phyloP scores from a whole-genome alignment of 2,113 vertebrate species.

The Datnioides undecimradiatus region DNA sequence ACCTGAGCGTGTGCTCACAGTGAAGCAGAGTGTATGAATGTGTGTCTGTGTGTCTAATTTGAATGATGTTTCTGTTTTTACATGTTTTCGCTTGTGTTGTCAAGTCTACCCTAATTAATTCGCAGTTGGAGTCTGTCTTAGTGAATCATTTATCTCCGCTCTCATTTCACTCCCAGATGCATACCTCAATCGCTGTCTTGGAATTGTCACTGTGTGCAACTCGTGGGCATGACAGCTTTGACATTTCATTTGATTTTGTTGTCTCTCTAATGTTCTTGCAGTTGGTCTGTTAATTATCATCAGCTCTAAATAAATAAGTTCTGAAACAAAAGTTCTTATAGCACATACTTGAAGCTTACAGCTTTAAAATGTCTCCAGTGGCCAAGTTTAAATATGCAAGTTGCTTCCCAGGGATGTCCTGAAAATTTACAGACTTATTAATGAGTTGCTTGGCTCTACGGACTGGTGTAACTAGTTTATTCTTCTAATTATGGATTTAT shows the following conservation, averaged over 20 bases:
- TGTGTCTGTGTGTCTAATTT: slow-evolving; percentile 52
- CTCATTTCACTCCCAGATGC: slow-evolving; percentile 49
- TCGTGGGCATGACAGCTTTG: slow-evolving; percentile 30
- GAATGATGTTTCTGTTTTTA: slow-evolving; percentile 54
- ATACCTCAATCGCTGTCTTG: slow-evolving; percentile 22
- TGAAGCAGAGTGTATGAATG: background rate
- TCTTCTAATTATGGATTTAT: background rate
- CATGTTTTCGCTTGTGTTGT: slow-evolving; percentile 51
- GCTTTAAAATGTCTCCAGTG: background rate
- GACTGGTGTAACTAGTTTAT: background rate
- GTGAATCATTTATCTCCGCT: slow-evolving; percentile 55
- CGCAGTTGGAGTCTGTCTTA: slow-evolving; percentile 37
- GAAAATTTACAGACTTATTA: background rate
- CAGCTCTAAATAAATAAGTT: background rate
- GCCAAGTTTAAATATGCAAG: background rate
- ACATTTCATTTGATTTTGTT: slow-evolving; percentile 48
- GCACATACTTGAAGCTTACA: background rate
- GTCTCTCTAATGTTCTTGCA: slow-evolving; percentile 19
- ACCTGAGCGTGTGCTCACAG: background rate
- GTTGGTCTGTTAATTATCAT: slow-evolving; percentile 33
- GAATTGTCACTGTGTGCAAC: slow-evolving; percentile 13
- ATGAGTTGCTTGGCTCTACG: background rate
- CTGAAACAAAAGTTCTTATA: background rate
- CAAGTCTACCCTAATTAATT: slow-evolving; percentile 60
- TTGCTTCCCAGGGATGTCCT: background rate